Base-by-base conservation (phyloP, 2,888 invertebrate genomes). In the Pterostichus niger region DNA sequence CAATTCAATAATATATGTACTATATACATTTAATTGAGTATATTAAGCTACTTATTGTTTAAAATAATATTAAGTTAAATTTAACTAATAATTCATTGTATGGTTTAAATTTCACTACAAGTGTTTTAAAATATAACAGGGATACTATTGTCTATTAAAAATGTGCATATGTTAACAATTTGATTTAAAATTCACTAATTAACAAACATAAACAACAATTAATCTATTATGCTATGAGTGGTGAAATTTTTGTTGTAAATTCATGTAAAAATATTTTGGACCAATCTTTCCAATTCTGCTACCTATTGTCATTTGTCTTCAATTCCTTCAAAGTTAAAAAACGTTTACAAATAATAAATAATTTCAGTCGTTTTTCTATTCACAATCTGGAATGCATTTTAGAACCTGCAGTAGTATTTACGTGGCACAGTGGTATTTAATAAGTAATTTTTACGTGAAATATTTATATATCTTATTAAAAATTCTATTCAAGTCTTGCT, bases 11-110 rank as follows among this genome's bases (percentile, higher is more conserved):
- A 40, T 35, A 15, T 59, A 17, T 56, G 31, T 46, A 24, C 17
- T 73, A 49, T 80, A 80, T 54, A 71, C 35, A 81, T 81, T 2
- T 80, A 80, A 24, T 56, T 56, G 35, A 64, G 40, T 40, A 40
- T 40, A 40, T 40, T 40, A 40, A 64, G 64, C 64, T 71, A 71
- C 44, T 44, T 71, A 71, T 33, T 71, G 56, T 13, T 17, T 56
- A 56, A 56, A 56, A 17, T 56, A 49, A 56, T 2, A 56, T 56
- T 56, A 56, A 56, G 56, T 56, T 56, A 17, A 52, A 52, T 52
- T 40, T 13, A 52, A 13, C 52, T 52, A 52, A 54, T 54, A 54
- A 6, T 54, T 54, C 54, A 9, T 54, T 54, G 13, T n/a, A 31
- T 17, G 33, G 5, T 35, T 6, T 35, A 64, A 64, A 64, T n/a